Base-by-base conservation (phyloP, 2,888 invertebrate species). In the Drosophila barbarae region DNA sequence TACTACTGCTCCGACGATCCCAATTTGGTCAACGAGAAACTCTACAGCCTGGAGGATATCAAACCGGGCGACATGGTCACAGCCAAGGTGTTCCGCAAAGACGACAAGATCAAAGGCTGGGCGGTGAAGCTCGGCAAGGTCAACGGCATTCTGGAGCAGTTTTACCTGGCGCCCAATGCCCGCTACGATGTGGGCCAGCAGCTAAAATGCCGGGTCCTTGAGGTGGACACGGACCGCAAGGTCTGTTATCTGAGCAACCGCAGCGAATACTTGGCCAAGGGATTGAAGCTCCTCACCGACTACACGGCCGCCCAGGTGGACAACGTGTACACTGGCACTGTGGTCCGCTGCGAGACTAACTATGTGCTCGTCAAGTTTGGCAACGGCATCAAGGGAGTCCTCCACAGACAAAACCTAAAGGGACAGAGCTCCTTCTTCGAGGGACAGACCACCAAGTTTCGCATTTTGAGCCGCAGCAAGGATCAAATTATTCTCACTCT, bases 1-100 rank as follows among this genome's bases (percentile, higher is more conserved):
- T 95, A 93, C 87, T 90, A 94, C 9, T 93, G 95, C 78, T 91
- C 93, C 2, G 93, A 94, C 88, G 91, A 94, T 85, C 87, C 90
- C 2, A 78, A 88, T 0, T 68, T 93, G 4, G 77, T 95, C 2
- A 87, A 90, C 30, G 92, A 93, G 84, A 91, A 90, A 72, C 89
- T 91, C 84, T 93, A 93, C 84, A 89, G 89, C 2, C 67, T 90
- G 34, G 77, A 87, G 0, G 92, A 93, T 80, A 82, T 93, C 1
- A 79, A 86, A 15, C 74, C 91, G 0, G 94, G 93, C 0, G 90
- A 93, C 46, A 71, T 90, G 13, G 91, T 94, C 0, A 86, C 89
- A 2, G 94, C 91, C 0, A 88, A 85, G 0, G 90, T 94, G 5
- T 85, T 86, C n/a, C 77, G 73, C 15, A 76, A 76, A 13, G 90